phyloP scores from a whole-genome alignment of 2,888 invertebrate genomes.

The Philonicus albiceps region DNA sequence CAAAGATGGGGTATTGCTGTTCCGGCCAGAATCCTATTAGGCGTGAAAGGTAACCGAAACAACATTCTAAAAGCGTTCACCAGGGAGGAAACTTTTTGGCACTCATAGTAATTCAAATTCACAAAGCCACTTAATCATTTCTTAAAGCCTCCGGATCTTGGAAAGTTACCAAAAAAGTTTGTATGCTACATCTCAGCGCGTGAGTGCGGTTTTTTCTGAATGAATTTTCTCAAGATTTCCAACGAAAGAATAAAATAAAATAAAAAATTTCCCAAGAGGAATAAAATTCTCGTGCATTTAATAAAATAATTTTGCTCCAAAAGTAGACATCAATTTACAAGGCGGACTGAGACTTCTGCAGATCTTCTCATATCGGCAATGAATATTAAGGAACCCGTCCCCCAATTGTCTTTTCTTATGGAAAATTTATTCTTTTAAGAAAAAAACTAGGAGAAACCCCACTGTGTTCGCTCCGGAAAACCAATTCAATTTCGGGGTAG shows the following conservation, averaged over 20 bases:
- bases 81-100: background rate
- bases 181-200: background rate
- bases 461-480: background rate
- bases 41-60: background rate
- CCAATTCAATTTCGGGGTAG: background rate
- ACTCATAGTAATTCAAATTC: background rate
- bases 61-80: background rate
- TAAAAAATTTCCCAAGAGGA: background rate
- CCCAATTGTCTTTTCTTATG: background rate
- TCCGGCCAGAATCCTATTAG: background rate
- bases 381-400: background rate
- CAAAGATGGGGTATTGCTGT: background rate
- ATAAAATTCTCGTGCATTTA: background rate
- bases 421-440: background rate
- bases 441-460: background rate
- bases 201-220: background rate
- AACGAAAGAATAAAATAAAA: too few relatives aligned
- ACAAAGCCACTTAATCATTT: background rate
- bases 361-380: background rate
- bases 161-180: background rate
- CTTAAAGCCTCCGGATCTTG: background rate
- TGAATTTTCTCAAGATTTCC: background rate
- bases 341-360: background rate
- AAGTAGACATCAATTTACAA: background rate
- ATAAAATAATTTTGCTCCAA: background rate